phyloP scores from a whole-genome alignment of 2,113 vertebrate genomes.

The Numenius arquata region DNA sequence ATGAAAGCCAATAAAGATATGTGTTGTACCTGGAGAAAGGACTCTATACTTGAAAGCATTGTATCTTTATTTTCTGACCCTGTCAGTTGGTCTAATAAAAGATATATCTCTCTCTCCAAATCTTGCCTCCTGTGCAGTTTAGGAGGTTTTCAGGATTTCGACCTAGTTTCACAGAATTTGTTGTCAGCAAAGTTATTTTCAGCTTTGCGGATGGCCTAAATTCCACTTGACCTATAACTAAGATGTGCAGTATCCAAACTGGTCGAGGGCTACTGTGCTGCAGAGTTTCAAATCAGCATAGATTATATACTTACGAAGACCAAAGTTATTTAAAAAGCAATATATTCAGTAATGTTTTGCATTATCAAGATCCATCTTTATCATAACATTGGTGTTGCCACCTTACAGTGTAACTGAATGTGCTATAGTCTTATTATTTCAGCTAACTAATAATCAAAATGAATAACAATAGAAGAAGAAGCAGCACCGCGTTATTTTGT shows the following conservation, averaged over 20 bases:
- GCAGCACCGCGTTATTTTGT: neutral
- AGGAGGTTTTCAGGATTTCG: neutral
- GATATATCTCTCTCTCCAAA: neutral
- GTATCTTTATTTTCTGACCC: neutral
- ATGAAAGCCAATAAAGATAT: neutral
- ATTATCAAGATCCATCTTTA: neutral
- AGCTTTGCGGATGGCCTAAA: neutral
- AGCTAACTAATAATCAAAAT: neutral
- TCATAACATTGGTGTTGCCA: neutral
- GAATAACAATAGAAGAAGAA: neutral
- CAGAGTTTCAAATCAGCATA: neutral
- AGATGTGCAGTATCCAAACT: neutral
- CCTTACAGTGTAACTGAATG: neutral
- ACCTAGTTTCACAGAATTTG: neutral
- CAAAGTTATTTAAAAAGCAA: neutral
- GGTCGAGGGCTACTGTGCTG: neutral
- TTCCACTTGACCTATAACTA: slow-evolving; percentile 3
- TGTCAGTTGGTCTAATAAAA: neutral
- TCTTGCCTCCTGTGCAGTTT: neutral
- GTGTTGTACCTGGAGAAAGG: neutral
- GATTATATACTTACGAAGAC: neutral
- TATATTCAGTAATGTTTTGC: neutral
- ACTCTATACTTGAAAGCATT: neutral
- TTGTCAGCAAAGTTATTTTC: neutral
- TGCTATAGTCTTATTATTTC: neutral